Base-by-base conservation (phyloP, 2,113 vertebrate species). In the Dromiciops gliroides region DNA sequence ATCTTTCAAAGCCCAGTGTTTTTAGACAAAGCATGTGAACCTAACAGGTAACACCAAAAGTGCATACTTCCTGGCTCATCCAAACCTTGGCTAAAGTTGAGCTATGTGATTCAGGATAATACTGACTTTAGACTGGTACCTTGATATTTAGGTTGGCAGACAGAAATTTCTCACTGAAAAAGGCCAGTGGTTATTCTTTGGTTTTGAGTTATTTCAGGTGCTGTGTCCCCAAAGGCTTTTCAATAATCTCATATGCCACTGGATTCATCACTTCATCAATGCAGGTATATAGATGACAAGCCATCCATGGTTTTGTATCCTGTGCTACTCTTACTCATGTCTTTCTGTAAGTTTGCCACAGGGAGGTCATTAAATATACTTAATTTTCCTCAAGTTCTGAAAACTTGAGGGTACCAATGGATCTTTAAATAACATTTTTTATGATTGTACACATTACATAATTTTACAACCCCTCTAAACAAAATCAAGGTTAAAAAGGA, bases 401-500 rank as follows among this genome's bases (percentile, higher is more conserved):
- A 83, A 83, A 23, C 37, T 23, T 83, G 67, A 44, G n/a, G 60
- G 67, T 83, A 83, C 67, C 37, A 83, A 83, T 23, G 7, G 67
- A 83, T n/a, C n/a, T 44, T 44, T 83, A 83, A 83, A 44, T 83
- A 83, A 2, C 19, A 83, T 83, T 44, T 14, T 19, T 7, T 19
- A n/a, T 19, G 19, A 75, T 6, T 75, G 37, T 19, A 75, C 14
- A n/a, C 14, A 75, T n/a, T 75, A n/a, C 37, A 75, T 75, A 67
- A 75, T n/a, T 75, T 75, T 75, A 75, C 12, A 67, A 37, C 12
- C 12, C 60, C 60, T 67, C 60, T 16, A 67, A 67, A 67, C 4
- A 92, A 95, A 16, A 37, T 48, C 37, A 92, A 93, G 92, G 25
- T 90, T 51, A 92, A 95, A 83, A 83, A 8, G 37, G 67, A 83